Base-by-base conservation (phyloP, 1,140 invertebrate genomes). In the Drosophila novamexicana region DNA sequence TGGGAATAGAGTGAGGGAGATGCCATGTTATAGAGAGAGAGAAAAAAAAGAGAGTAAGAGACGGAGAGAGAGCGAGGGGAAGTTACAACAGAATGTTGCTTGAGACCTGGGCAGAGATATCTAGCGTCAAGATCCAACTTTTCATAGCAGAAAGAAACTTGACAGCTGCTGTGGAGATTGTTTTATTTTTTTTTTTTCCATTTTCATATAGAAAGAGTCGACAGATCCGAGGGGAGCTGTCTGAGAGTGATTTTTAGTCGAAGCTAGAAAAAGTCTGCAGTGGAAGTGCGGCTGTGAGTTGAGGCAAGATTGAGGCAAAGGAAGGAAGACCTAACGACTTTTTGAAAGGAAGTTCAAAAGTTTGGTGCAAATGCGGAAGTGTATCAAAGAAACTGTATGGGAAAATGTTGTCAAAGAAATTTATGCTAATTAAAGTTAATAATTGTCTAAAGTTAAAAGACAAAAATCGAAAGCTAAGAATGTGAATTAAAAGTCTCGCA, bases 71-170 rank as follows among this genome's bases (percentile, higher is more conserved):
- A 34, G n/a, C 14, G 22, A 32, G 16, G 9, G 6, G 56, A 58
- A 44, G 40, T 50, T 50, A 22, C 47, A 22, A 32, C 47, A 52
- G 29, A 52, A 52, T 7, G 49, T 34, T n/a, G 49, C 34, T 52
- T 40, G 6, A 40, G 12, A 12, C 39, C n/a, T 7, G 40, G n/a
- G 10, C 18, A 32, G 16, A 54, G 34, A 8, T 56, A 52, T 52
- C 49, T 29, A n/a, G 5, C 12, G 22, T 32, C 32, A 52, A 52
- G 49, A 52, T 52, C 50, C 9, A 16, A 52, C 29, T 29, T 32
- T 7, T 52, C 12, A 16, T 34, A 52, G 12, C 39, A 7, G 52
- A 54, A 16, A 54, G 52, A 36, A 54, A 54, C 52, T 54, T 54
- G 52, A 37, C 14, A 54, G 52, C 36, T 12, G 16, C 22, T 29